Evolutionary conservation across 2,113 vertebrate genomes (phyloP).

Genomic region (Phodopus roborovskii): DNA sequence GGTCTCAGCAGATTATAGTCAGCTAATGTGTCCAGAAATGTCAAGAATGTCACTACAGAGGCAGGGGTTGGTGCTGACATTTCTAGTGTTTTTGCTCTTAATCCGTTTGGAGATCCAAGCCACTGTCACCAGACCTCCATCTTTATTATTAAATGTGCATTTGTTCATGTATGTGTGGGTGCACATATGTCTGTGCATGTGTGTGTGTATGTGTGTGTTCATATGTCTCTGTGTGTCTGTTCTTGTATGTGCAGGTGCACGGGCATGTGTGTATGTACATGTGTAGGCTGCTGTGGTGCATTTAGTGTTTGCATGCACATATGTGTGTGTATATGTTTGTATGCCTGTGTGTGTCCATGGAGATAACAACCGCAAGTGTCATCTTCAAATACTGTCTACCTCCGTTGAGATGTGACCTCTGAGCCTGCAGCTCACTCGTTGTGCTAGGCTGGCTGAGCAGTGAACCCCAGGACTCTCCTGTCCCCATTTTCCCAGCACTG

Average conservation of each 20-base stretch:
- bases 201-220: background rate
- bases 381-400: background rate
- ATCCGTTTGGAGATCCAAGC: slow-evolving; percentile 11
- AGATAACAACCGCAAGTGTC: background rate
- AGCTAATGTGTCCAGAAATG: background rate
- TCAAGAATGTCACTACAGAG: background rate
- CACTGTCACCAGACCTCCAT: background rate
- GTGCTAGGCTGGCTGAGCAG: background rate
- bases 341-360: background rate
- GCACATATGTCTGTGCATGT: no score
- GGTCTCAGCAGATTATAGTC: slow-evolving; percentile 58
- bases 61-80: background rate
- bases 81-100: slow-evolving; percentile 22
- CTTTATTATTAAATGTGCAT: background rate
- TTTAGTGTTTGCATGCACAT: background rate
- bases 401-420: background rate
- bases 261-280: no score
- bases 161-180: background rate
- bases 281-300: background rate
- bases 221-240: background rate
- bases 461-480: background rate
- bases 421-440: background rate
- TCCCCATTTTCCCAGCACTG: background rate
- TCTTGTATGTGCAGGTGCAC: background rate
- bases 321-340: background rate